Base-by-base conservation (phyloP, 2,797 vertebrate genomes). In the Ptychadena robeensis region DNA sequence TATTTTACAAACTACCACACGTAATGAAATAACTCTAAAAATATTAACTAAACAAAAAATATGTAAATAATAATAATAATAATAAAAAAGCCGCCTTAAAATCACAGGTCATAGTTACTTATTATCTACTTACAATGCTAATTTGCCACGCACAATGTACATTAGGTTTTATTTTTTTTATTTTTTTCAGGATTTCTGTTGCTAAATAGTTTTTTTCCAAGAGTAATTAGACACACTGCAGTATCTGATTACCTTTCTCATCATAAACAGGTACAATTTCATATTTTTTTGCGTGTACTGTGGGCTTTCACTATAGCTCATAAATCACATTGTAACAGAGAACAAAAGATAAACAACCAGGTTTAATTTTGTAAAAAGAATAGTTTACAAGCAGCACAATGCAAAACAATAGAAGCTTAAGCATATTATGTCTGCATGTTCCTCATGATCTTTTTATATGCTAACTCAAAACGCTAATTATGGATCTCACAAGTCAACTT, bases 401-500 rank as follows among this genome's bases (percentile, higher is more conserved):
- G 85, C 82, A 81, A 89, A 89, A 87, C 66, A 85, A 83, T 85
- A 83, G 77, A 83, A 85, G 87, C 80, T 88, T 61, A 87, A 53
- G 70, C 37, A 85, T 80, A 87, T 86, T 87, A 87, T 87, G 87
- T 85, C 66, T 85, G 88, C 82, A 80, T 88, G 88, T 87, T 91
- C 87, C 83, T 86, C 82, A 82, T 89, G 91, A 86, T 87, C 93
- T 91, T 91, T 92, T 92, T 86, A 90, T 91, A 88, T 88, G 90
- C 89, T 91, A 93, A 92, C 90, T 91, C 90, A 85, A 87, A 93
- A 91, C 79, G 91, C 91, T 92, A 94, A 94, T 95, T 94, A 93
- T 85, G 90, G 90, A 92, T 93, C 89, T 89, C 89, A 88, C 88
- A 89, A 92, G 90, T 92, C 93, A 91, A 94, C 93, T 94, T 93